Base-by-base conservation (phyloP, 2,888 invertebrate species). In the Synanthedon myopaeformis region DNA sequence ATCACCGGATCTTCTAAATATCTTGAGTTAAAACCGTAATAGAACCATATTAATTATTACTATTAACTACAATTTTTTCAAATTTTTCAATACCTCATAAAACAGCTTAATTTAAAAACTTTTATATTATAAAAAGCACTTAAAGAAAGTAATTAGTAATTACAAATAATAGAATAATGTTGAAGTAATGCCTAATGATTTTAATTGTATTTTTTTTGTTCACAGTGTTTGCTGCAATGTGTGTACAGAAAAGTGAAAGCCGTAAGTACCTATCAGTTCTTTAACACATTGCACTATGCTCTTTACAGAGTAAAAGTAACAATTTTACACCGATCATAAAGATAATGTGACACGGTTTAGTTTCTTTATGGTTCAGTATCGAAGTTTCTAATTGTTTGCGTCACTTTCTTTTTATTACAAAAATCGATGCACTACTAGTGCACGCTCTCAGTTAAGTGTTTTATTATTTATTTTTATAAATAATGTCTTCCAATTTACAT, bases 191-290 rank as follows among this genome's bases (percentile, higher is more conserved):
- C 35, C 35, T 35, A 45, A 2, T 42, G 13, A n/a, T n/a, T 42
- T 42, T n/a, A 45, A 45, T 45, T 49, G 12, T 8, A 14, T 19
- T 19, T 49, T 0, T 17, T 14, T 62, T 61, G 67, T 60, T 91
- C 91, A 70, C 89, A 93, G 93, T 94, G 94, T 68, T 86, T 94
- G 57, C 88, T 94, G 66, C 93, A 94, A 74, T 94, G 94, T 79
- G 92, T 94, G 59, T 93, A 93, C 82, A 89, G 92, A 64, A 92
- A 92, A 89, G 93, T 93, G 88, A 91, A 93, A 89, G 94, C 93
- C 51, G 93, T 92, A 77, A 91, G 91, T 91, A 82, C 66, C 57
- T 45, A 56, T 59, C 56, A 8, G 14, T 8, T 45, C 45, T 45
- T 45, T 55, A 35, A 51, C 14, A 53, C 41, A 49, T 45, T 45